Conservation (phyloP, 2,888 invertebrate genomes). For the Stomorhina lunata region DNA sequence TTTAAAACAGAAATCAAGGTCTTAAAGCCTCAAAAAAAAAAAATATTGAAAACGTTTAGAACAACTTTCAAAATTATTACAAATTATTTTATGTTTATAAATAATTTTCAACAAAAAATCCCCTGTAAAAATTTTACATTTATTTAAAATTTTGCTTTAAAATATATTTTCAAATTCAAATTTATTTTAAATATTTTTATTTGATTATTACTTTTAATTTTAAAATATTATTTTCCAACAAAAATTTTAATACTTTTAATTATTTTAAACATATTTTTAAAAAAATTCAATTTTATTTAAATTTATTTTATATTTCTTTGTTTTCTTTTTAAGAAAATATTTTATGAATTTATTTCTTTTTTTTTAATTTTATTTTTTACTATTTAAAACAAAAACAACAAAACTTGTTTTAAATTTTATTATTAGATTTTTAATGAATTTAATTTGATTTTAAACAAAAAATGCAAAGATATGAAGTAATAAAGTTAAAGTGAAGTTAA, state of each 20-base stretch:
- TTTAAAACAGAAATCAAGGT: conserved; percentile 26
- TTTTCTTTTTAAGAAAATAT: too few species aligned
- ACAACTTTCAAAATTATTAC: conserved; percentile 57
- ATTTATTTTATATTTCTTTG: too few species aligned
- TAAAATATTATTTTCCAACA: too few species aligned
- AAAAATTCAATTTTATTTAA: too few species aligned
- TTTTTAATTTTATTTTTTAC: neutral
- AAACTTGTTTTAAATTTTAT: conserved; percentile 35
- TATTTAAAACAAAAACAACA: neutral
- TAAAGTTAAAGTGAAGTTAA: conserved; percentile 62
- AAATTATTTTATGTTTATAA: conserved; percentile 28
- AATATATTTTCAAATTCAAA: too few species aligned
- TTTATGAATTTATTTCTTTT: conserved; percentile 35
- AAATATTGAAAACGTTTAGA: conserved; percentile 39
- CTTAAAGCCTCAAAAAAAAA: conserved; percentile 2
- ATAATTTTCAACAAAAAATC: conserved; percentile 22
- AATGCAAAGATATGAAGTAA: conserved; percentile 64
- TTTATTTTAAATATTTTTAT: too few species aligned
- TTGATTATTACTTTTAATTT: too few species aligned
- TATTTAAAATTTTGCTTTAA: neutral
- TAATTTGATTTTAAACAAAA: conserved; percentile 46
- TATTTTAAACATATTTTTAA: too few species aligned
- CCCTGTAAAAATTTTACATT: neutral
- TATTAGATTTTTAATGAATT: conserved; percentile 65
- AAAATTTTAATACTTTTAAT: too few species aligned